phyloP scores from a whole-genome alignment of 2,113 vertebrate species.

The Heptranchias perlo region DNA sequence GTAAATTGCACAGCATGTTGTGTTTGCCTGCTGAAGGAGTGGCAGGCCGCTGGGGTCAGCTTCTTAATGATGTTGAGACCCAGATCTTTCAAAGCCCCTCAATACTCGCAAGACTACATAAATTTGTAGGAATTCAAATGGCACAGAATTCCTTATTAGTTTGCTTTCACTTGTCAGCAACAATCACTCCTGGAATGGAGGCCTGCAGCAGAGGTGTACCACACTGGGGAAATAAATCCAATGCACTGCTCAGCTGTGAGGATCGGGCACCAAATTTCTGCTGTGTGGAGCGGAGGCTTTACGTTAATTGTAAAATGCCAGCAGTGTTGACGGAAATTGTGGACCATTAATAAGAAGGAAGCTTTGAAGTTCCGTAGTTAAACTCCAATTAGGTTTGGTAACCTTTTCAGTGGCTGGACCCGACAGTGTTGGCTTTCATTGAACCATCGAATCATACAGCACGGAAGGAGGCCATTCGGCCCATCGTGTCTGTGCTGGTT shows the following conservation, averaged over 20 bases:
- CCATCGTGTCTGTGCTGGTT: no score
- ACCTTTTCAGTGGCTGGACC: conserved; percentile 50
- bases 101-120: not conserved
- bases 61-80: not conserved
- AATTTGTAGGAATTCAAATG: not conserved
- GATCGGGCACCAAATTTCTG: no score
- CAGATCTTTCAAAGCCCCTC: not conserved
- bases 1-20: not conserved
- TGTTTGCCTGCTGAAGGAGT: not conserved
- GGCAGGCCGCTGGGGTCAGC: not conserved
- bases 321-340: conserved; percentile 56
- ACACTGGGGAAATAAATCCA: not conserved
- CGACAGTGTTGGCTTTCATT: no score
- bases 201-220: not conserved
- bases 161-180: not conserved
- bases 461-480: no score
- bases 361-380: conserved; percentile 68
- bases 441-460: no score
- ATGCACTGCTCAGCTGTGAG: not conserved
- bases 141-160: not conserved
- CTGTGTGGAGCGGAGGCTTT: not conserved
- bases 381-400: conserved; percentile 70
- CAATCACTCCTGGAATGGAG: not conserved
- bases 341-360: conserved; percentile 66
- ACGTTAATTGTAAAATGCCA: conserved; percentile 44